These are phyloP conservation scores for Ephialtes manifestator DNA, from an alignment of 2,888 invertebrate genomes.

Conservation along the genomic window DNA sequence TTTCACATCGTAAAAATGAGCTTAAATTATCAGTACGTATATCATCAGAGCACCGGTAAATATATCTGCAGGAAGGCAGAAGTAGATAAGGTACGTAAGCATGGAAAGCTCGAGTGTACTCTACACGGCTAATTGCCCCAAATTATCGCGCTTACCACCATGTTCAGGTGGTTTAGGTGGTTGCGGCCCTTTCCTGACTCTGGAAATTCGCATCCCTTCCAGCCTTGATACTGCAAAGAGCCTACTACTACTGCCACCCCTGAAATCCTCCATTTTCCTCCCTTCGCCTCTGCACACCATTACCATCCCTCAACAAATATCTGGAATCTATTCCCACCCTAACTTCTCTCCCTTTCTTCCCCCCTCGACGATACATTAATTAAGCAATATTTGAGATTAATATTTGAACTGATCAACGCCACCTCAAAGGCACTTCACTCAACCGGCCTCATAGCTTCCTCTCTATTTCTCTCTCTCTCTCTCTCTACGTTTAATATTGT, in stretches of 20 bases:
- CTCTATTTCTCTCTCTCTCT: too few relatives aligned
- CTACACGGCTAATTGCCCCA: constrained; percentile 82
- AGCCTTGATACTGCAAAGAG: constrained; percentile 39
- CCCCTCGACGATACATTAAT: constrained; percentile 76
- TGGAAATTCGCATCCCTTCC: constrained; percentile 52
- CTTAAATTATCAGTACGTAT: neutral
- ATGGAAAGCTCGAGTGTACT: constrained; percentile 74
- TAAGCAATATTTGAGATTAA: constrained; percentile 85
- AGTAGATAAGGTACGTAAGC: constrained; percentile 77
- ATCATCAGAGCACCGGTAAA: constrained; percentile 14
- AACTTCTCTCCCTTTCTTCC: constrained; percentile 52
- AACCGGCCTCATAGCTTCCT: constrained; percentile 54
- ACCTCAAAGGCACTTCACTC: constrained; percentile 77
- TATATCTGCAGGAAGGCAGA: constrained; percentile 24
- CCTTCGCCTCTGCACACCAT: constrained; percentile 48
- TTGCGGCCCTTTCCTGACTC: constrained; percentile 14
- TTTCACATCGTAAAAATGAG: too few relatives aligned
- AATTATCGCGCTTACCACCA: constrained; percentile 84
- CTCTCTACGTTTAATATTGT: constrained; percentile 33
- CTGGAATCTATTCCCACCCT: constrained; percentile 60
- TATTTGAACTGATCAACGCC: constrained; percentile 84
- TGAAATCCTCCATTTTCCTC: constrained; percentile 62
- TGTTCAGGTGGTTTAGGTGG: constrained; percentile 65
- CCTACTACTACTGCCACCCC: constrained; percentile 32
- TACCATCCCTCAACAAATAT: constrained; percentile 51